Evolutionary conservation across 2,113 vertebrate species (phyloP).

Genomic region (Pseudonaja textilis): DNA sequence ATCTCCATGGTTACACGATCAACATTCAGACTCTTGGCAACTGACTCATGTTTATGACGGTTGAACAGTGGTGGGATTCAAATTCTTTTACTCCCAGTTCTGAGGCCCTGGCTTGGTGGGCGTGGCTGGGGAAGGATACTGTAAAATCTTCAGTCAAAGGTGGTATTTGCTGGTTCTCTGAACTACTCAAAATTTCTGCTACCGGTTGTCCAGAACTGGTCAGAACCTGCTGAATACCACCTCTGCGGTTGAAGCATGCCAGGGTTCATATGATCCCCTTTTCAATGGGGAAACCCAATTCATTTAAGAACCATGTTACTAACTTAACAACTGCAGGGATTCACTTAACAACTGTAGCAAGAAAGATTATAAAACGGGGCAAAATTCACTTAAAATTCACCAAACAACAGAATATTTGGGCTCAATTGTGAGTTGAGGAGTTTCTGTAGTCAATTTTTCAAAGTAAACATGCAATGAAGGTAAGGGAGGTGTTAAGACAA

Average conservation of each 20-base stretch:
- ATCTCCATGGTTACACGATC: neutral
- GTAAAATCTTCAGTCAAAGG: no score
- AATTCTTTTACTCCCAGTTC: no score
- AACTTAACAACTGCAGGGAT: neutral
- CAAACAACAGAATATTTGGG: neutral
- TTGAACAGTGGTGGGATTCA: neutral
- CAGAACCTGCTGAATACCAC: no score
- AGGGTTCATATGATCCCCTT: no score
- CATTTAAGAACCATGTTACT: neutral
- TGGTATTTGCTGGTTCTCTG: no score
- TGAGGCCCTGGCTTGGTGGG: no score
- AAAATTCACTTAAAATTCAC: neutral
- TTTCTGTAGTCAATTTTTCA: neutral
- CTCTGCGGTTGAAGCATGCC: neutral
- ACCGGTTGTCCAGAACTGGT: no score
- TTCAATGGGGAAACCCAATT: neutral
- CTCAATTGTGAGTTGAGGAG: neutral
- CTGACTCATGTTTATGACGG: neutral
- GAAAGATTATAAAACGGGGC: neutral
- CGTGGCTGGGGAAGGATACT: no score
- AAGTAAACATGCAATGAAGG: neutral
- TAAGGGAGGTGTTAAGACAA: neutral
- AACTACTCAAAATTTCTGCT: no score
- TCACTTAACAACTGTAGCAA: neutral
- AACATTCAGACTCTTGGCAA: neutral